A percentile compares a stretch with the other conserved stretches of the same genome.
Conservation (phyloP, 2,797 vertebrate genomes). For the Melanotaenia pygmaea region DNA sequence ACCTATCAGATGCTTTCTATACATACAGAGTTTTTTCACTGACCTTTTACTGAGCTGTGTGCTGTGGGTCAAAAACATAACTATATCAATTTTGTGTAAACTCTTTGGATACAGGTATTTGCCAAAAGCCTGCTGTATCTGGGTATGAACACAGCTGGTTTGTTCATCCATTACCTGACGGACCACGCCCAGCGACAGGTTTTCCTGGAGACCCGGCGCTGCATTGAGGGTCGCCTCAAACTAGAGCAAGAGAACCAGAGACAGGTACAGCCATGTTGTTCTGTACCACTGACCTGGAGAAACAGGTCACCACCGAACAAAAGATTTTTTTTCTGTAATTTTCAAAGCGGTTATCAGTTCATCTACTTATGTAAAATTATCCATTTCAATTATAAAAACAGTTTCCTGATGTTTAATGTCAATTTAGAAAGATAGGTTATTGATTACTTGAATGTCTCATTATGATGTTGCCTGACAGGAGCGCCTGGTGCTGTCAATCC, state of each 20-base stretch:
- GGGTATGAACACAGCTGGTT: slow-evolving; percentile 83
- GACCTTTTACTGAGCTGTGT: neutral
- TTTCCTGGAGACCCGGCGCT: slow-evolving; percentile 84
- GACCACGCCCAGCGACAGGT: slow-evolving; percentile 84
- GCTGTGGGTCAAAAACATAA: neutral
- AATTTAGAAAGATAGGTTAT: neutral
- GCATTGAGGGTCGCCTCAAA: slow-evolving; percentile 83
- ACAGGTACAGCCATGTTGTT: slow-evolving; percentile 70
- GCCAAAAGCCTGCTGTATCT: slow-evolving; percentile 82
- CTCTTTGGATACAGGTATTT: slow-evolving; percentile 67
- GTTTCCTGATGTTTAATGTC: neutral
- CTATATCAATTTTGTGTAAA: neutral
- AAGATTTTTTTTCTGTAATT: neutral
- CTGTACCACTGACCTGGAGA: neutral
- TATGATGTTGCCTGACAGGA: slow-evolving; percentile 66
- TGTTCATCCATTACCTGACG: slow-evolving; percentile 85
- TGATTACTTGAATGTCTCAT: neutral
- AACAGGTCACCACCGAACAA: neutral
- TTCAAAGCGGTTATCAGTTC: neutral
- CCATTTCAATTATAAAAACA: neutral
- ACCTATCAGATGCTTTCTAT: neutral
- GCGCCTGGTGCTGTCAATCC: slow-evolving; percentile 81
- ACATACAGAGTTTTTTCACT: neutral
- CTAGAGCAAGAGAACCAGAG: slow-evolving; percentile 85
- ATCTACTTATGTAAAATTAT: neutral